Base-by-base conservation (phyloP, 2,888 invertebrate genomes). In the Caenorhabditis zanzibari region DNA sequence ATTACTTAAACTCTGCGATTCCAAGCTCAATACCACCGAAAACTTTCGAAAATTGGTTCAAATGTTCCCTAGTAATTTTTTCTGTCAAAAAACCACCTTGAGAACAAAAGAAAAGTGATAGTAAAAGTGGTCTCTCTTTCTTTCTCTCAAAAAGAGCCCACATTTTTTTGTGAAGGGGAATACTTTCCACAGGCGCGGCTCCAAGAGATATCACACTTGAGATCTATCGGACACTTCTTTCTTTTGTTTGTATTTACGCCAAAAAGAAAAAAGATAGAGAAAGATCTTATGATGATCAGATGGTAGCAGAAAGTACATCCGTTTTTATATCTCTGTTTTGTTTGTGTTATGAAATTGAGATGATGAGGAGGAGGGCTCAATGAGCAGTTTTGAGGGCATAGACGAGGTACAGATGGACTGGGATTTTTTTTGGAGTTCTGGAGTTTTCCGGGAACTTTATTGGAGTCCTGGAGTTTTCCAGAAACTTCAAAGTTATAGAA, bases 161-260 rank as follows among this genome's bases (percentile, higher is more conserved):
- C 22, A 52, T 58, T 58, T 58, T n/a, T n/a, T n/a, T n/a, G n/a
- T n/a, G n/a, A n/a, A n/a, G n/a, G n/a, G n/a, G n/a, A n/a, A n/a
- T n/a, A n/a, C n/a, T 58, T 32, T 7, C 7, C 16, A 38, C 19
- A 38, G 38, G 12, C 16, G 26, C 35, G 52, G 22, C 38, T 38
- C 35, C 38, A 32, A 3, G 32, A 59, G 38, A 59, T 59, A 59
- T 59, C 59, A 59, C 59, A 59, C 59, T 59, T 59, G 59, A 59
- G 59, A 59, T 19, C n/a, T 58, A 58, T 58, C 54, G 54, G 59
- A 59, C 59, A 59, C 58, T n/a, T n/a, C n/a, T n/a, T 58, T 22
- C 38, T 22, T 52, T 22, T 22, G 7, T 59, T 59, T 59, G 32
- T 59, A 35, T 59, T 59, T 59, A 35, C 35, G 9, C 9, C 19